A percentile compares a stretch with the other conserved stretches of the same genome.
Conservation (phyloP, 2,797 vertebrate species). For the Crotalus adamanteus region DNA sequence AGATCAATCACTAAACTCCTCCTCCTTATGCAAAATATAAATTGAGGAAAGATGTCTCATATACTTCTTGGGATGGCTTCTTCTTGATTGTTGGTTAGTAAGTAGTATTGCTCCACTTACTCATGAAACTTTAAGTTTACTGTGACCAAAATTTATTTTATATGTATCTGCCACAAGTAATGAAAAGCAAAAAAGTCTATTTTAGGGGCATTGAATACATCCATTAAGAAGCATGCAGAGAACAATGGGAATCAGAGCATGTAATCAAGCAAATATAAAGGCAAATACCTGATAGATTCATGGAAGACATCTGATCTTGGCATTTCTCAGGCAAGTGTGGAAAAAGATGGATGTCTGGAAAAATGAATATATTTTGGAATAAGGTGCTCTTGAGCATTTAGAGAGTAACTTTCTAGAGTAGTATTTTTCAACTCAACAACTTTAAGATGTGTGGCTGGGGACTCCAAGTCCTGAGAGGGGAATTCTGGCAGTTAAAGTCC, state of each 20-base stretch:
- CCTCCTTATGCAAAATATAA: not conserved
- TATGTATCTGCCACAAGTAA: not conserved
- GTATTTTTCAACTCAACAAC: not conserved
- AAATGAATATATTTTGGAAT: not conserved
- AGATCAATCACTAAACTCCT: not conserved
- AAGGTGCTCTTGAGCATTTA: not conserved
- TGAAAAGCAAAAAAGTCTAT: not conserved
- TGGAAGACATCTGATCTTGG: not conserved
- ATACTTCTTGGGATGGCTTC: not conserved
- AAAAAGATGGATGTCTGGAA: not conserved
- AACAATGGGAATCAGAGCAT: not conserved
- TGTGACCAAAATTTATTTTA: not conserved
- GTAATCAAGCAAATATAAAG: not conserved
- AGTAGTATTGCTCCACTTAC: not conserved
- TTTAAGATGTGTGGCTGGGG: not conserved
- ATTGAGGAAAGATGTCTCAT: not conserved
- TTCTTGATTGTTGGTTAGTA: not conserved
- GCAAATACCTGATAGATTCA: not conserved
- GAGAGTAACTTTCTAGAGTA: not conserved
- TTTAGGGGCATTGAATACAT: not conserved
- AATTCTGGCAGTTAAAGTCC: not conserved
- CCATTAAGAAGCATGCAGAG: not conserved
- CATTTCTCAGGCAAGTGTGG: not conserved
- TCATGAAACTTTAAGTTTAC: not conserved
- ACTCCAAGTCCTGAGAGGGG: not conserved